These are phyloP conservation scores for Micromesistius poutassou DNA, from an alignment of 2,797 vertebrate species.

Conservation along the genomic window DNA sequence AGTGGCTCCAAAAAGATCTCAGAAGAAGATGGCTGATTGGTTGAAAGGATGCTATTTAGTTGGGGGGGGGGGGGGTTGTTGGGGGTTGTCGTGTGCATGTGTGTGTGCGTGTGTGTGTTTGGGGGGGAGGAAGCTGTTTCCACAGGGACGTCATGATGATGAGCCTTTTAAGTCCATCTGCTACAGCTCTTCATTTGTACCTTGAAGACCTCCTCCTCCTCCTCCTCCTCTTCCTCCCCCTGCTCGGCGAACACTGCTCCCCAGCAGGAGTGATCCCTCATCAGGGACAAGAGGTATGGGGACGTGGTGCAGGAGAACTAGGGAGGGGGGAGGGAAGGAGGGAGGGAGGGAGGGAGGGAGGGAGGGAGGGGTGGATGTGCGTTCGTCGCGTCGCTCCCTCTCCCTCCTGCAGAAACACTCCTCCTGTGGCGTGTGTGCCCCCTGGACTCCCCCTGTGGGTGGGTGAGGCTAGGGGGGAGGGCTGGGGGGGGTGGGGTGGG, in stretches of 20 bases:
- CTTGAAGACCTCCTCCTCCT: not conserved
- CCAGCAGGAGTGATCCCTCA: not conserved
- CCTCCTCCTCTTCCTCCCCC: not conserved
- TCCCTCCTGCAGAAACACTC: not conserved
- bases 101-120: not conserved
- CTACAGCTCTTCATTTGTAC: not conserved
- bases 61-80: not conserved
- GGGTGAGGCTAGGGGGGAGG: not conserved
- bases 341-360: not conserved
- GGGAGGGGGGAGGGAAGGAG: not conserved
- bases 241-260: not conserved
- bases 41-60: too few species aligned
- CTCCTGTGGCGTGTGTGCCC: not conserved
- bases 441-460: slow-evolving; percentile 17
- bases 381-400: not conserved
- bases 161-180: not conserved
- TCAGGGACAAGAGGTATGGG: not conserved
- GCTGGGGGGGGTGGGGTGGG: slow-evolving; percentile 5
- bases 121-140: too few species aligned
- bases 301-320: not conserved
- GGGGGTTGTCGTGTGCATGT: not conserved
- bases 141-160: not conserved
- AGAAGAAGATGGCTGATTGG: too few species aligned
- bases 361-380: not conserved
- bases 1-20: not conserved